Evolutionary conservation across 2,888 invertebrate genomes (phyloP), one percentile per base, ranked within the genome.

Genomic region (Pandemis cinnamomeana): DNA sequence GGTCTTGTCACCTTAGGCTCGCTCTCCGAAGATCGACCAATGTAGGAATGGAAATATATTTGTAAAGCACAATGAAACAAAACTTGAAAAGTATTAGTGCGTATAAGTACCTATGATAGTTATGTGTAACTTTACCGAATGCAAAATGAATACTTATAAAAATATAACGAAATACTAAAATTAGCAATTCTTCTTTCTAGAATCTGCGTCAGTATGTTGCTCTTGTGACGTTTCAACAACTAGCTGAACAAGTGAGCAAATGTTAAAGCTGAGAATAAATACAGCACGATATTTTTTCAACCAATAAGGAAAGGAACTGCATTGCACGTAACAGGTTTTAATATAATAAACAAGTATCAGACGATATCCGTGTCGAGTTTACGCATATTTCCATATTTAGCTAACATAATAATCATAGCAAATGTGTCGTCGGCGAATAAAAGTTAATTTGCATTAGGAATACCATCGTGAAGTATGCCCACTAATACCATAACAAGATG

Each of bases 281-380:
- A 48, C 64, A 7, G n/a, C n/a, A 53, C n/a, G 51, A 41, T 67
- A 67, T 41, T 53, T 53, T 36, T 51, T 41, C 7, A 36, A 53
- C 48, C 7, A 67, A 67, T 53, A 67, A 67, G 67, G 67, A 67
- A 67, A 67, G 67, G 51, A 66, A 66, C 11, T 53, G 51, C 41
- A 67, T 15, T 53, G 51, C 67, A 67, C 41, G 53, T 36, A 67
- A 51, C 67, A 48, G 67, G 67, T 67, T 67, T 51, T 15, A 67
- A 67, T n/a, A 15, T 44, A 48, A 53, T 53, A 67, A 67, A 67
- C 66, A 46, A 64, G 61, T 61, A 61, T 61, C 61, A 36, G 48
- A 64, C 27, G 27, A 48, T 64, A 67, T 67, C 66, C 66, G 66
- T n/a, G 53, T 67, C 46, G n/a, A 41, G 15, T 53, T 11, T 53